These are phyloP conservation scores for Nothoprocta perdicaria DNA, from an alignment of 2,113 vertebrate genomes.

Conservation along the genomic window DNA sequence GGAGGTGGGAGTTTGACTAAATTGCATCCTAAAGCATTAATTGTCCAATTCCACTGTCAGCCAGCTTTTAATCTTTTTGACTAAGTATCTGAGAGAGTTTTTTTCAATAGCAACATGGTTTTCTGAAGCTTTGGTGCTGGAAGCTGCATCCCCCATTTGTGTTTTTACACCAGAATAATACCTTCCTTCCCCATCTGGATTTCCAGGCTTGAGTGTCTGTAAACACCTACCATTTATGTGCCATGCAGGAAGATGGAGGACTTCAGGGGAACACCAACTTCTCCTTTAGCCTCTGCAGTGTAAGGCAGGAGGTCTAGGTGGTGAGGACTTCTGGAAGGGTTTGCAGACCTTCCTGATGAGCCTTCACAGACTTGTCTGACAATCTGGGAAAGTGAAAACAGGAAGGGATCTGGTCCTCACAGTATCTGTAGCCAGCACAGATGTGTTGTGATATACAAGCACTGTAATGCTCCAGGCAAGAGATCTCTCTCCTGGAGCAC, in stretches of 20 bases:
- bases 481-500: neutral
- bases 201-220: neutral
- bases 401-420: neutral
- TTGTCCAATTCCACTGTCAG: neutral
- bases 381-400: neutral
- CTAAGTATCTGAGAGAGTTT: neutral
- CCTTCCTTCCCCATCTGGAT: neutral
- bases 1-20: neutral
- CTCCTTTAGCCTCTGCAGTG: accelerated
- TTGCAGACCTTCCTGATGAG: neutral
- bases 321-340: neutral
- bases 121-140: neutral
- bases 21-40: neutral
- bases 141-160: neutral
- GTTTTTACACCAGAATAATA: neutral
- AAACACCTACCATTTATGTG: accelerated
- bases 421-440: neutral
- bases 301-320: neutral
- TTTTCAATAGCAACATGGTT: slow-evolving; percentile 4
- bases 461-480: neutral
- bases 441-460: neutral
- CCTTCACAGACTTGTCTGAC: neutral
- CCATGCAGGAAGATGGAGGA: neutral
- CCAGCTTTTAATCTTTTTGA: neutral
- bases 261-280: accelerated